Evolutionary conservation across 2,888 invertebrate genomes (phyloP), one percentile per base, ranked within the genome.

Genomic region (Leptodirus hochenwartii): DNA sequence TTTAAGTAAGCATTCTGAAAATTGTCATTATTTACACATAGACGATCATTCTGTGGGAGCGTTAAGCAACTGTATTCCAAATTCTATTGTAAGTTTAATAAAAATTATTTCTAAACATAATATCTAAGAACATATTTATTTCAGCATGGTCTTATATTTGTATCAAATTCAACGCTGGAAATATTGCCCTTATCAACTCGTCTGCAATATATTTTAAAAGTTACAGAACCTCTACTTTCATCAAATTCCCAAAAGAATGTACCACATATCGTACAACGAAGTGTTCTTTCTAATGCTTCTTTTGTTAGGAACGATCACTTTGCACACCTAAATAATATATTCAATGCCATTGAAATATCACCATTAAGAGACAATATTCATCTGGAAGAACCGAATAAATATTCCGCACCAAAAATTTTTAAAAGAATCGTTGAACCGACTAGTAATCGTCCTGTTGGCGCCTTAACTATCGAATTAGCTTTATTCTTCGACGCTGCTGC

Each of bases 401-500:
- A n/a, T n/a, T n/a, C n/a, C n/a, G n/a, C n/a, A n/a, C n/a, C n/a
- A n/a, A n/a, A n/a, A n/a, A n/a, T n/a, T n/a, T n/a, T n/a, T n/a
- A n/a, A n/a, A n/a, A n/a, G n/a, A n/a, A n/a, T n/a, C n/a, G n/a
- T 15, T n/a, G 33, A 36, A 14, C 31, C 33, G 32, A 31, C 24
- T 13, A 20, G 34, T 15, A 32, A 34, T 28, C 29, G 34, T 15
- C 39, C 30, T 13, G 35, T 34, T 13, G 36, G 36, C 11, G 35
- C 32, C 4, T 32, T 36, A 9, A 74, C 72, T 3, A 57, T 78
- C 22, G 80, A 81, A 49, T 52, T 78, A 29, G 78, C 75, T 0
- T 51, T 80, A 23, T 80, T 80, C 50, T 66, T 80, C 41, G 80
- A 80, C 44, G 71, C 72, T 46, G 66, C 75, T 2, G 79, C 67